These are phyloP conservation scores for Tinea pellionella DNA, from an alignment of 2,888 invertebrate species.

Conservation along the genomic window DNA sequence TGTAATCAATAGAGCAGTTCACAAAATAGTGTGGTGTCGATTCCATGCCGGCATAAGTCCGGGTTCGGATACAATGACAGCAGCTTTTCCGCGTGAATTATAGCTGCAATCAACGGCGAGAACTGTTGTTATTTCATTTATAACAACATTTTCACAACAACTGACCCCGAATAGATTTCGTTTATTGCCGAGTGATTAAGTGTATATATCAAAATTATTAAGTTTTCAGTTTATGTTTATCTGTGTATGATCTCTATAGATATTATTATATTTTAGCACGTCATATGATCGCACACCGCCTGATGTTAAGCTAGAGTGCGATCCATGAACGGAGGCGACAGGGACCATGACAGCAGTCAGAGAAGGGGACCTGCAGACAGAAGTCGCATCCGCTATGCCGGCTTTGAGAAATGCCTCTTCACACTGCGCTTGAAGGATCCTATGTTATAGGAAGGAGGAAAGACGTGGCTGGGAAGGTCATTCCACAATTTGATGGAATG, in stretches of 20 bases:
- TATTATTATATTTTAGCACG: neutral
- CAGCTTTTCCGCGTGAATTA: constrained; percentile 28
- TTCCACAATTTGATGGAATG: too few species aligned
- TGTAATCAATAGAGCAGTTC: constrained; percentile 9
- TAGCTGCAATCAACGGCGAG: constrained; percentile 36
- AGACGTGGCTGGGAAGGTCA: too few species aligned
- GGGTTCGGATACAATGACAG: constrained; percentile 18
- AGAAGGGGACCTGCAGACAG: too few species aligned
- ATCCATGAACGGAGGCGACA: too few species aligned
- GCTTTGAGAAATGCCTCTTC: too few species aligned
- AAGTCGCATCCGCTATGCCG: too few species aligned
- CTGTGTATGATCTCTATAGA: neutral
- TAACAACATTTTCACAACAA: constrained; percentile 24
- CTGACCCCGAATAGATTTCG: constrained; percentile 32
- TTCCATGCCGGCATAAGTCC: constrained; percentile 10
- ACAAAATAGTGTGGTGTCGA: constrained; percentile 13
- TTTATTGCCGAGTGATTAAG: constrained; percentile 37
- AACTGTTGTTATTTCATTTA: constrained; percentile 17
- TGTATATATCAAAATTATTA: constrained; percentile 17
- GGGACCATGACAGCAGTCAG: too few species aligned
- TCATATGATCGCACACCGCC: too few species aligned
- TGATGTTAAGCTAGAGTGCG: too few species aligned
- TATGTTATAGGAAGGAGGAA: too few species aligned
- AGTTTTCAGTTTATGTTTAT: too few species aligned
- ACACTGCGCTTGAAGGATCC: too few species aligned